These are phyloP conservation scores for Phoebastria nigripes DNA, from an alignment of 2,797 vertebrate genomes.

Conservation along the genomic window DNA sequence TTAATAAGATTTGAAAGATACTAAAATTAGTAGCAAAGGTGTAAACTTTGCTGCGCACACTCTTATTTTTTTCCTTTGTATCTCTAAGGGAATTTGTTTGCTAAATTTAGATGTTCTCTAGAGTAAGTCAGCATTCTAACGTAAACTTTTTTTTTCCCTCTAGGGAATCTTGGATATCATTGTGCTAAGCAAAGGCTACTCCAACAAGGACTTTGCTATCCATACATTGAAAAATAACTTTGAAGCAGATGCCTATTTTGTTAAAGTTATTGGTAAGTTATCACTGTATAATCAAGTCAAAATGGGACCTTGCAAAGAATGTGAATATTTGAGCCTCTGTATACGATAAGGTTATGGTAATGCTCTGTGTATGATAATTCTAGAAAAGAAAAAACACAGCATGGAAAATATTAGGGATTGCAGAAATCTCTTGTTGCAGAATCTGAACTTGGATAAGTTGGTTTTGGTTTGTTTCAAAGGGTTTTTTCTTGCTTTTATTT, in stretches of 20 bases:
- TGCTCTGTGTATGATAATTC: not conserved
- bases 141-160: not conserved
- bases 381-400: not conserved
- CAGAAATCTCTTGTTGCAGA: not conserved
- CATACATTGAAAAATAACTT: slow-evolving; percentile 96
- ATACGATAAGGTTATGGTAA: not conserved
- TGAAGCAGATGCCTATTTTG: slow-evolving; percentile 96
- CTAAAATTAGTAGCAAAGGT: not conserved
- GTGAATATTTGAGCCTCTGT: not conserved
- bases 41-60: not conserved
- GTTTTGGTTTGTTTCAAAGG: not conserved
- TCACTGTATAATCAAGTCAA: not conserved
- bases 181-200: slow-evolving; percentile 81
- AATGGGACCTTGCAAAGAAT: not conserved
- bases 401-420: not conserved
- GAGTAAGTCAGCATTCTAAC: not conserved
- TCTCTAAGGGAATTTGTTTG: not conserved
- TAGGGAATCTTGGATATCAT: slow-evolving; percentile 97
- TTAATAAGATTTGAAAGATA: not conserved
- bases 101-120: not conserved
- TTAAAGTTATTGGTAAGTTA: slow-evolving; percentile 97
- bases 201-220: slow-evolving; percentile 79
- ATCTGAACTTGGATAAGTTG: not conserved
- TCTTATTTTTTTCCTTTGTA: not conserved
- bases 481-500: not conserved